Evolutionary conservation across 2,888 invertebrate species (phyloP).

Genomic region (Hirtodrosophila alboralis): DNA sequence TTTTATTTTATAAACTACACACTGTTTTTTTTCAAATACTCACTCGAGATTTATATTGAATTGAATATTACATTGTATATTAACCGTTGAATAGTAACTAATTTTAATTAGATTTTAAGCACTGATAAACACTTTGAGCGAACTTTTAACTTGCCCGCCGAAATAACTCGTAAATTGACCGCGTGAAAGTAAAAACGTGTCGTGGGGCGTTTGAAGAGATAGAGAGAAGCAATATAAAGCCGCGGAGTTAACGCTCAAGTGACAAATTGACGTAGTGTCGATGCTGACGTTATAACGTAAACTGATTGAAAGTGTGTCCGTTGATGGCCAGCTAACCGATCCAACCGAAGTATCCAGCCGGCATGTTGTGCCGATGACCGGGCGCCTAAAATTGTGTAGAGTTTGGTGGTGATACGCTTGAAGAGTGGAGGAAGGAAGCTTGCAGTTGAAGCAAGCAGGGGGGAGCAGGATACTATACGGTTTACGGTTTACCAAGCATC

Average conservation of each 20-base stretch:
- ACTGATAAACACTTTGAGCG: slow-evolving; percentile 9
- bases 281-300: slow-evolving; percentile 70
- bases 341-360: slow-evolving; percentile 38
- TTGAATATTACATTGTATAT: neutral
- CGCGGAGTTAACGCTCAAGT: slow-evolving; percentile 4
- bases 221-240: slow-evolving; percentile 15
- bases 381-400: slow-evolving; percentile 75
- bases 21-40: slow-evolving; percentile 3
- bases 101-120: neutral
- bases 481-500: slow-evolving; percentile 48
- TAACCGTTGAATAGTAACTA: neutral
- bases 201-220: slow-evolving; percentile 1
- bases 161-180: slow-evolving; percentile 24
- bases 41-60: neutral
- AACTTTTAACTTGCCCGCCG: slow-evolving; percentile 22
- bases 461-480: slow-evolving; percentile 44
- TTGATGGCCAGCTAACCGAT: slow-evolving; percentile 31
- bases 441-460: slow-evolving; percentile 7
- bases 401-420: slow-evolving; percentile 71
- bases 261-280: slow-evolving; percentile 64
- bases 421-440: slow-evolving; percentile 18
- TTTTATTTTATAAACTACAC: too few relatives aligned
- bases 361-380: slow-evolving; percentile 47
- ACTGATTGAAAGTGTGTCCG: slow-evolving; percentile 76
- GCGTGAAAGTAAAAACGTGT: slow-evolving; percentile 52